Evolutionary conservation across 1,140 invertebrate species (phyloP).

Genomic region (Bombus turneri): DNA sequence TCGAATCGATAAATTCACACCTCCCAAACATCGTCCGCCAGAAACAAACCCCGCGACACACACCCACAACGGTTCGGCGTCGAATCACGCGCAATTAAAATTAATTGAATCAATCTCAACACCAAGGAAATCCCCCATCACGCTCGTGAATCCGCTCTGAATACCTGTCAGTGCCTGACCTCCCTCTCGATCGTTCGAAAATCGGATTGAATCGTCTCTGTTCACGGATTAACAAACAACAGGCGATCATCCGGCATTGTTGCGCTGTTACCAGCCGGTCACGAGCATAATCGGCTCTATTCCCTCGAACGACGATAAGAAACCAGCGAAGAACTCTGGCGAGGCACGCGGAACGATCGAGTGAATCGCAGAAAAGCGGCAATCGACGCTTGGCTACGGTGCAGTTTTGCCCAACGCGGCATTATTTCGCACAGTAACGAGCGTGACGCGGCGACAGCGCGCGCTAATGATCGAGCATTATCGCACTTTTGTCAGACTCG

Average conservation of each 20-base stretch:
- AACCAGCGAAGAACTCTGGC: neutral
- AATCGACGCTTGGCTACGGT: slow-evolving; percentile 42
- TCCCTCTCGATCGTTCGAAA: neutral
- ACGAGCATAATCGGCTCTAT: slow-evolving; percentile 17
- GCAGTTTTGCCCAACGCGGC: slow-evolving; percentile 34
- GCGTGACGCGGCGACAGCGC: slow-evolving; percentile 43
- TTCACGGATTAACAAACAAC: slow-evolving; percentile 28
- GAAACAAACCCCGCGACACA: too few species aligned
- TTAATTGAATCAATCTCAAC: slow-evolving; percentile 12
- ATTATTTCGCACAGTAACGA: slow-evolving; percentile 48
- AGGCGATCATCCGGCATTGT: slow-evolving; percentile 5
- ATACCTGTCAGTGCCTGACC: slow-evolving; percentile 7
- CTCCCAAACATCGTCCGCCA: too few species aligned
- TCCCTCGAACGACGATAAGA: slow-evolving; percentile 10
- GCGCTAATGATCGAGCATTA: slow-evolving; percentile 52
- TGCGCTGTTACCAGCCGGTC: neutral
- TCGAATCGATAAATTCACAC: too few species aligned
- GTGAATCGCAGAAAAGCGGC: slow-evolving; percentile 71
- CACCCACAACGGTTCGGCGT: too few species aligned
- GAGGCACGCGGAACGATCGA: slow-evolving; percentile 51
- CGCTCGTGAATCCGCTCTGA: neutral
- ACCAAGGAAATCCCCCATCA: neutral
- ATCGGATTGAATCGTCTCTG: slow-evolving; percentile 31
- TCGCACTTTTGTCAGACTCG: slow-evolving; percentile 47
- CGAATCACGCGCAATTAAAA: slow-evolving; percentile 12